Percentiles rank a stretch among this genome's conserved stretches.
Evolutionary conservation across 2,888 invertebrate species (phyloP).

Genomic region (Xestoiulus laeticollis): DNA sequence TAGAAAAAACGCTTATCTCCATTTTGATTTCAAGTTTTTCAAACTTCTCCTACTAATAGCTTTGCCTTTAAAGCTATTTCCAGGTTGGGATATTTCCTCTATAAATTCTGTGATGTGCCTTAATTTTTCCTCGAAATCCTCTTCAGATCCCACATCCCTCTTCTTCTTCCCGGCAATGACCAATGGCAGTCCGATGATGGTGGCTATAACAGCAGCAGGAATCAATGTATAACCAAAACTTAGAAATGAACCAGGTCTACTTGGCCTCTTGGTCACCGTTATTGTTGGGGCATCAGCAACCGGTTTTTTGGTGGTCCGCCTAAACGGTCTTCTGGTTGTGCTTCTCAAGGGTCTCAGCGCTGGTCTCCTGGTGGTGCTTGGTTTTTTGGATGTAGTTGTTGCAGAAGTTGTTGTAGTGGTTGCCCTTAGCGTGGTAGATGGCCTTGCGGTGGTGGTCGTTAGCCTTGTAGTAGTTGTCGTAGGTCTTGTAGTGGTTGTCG

Average conservation of each 20-base stretch:
- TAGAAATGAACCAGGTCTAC: conserved; percentile 31
- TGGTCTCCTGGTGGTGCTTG: conserved; percentile 45
- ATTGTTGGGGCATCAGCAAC: background rate
- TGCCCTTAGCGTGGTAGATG: background rate
- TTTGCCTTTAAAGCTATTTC: background rate
- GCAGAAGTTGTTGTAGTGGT: background rate
- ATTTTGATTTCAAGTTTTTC: background rate
- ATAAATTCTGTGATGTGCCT: background rate
- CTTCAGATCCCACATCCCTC: conserved; percentile 24
- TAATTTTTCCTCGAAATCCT: background rate
- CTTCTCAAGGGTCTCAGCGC: background rate
- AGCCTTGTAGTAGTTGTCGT: background rate
- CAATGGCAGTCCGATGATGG: conserved; percentile 50
- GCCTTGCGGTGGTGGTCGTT: background rate
- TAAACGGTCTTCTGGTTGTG: conserved; percentile 32
- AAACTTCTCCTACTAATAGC: background rate
- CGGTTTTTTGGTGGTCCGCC: conserved; percentile 35
- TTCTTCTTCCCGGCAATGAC: conserved; percentile 45
- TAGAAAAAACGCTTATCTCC: background rate
- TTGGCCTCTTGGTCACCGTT: conserved; percentile 39
- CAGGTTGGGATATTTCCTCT: background rate
- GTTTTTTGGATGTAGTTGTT: background rate
- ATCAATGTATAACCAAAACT: conserved; percentile 40
- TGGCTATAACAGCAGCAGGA: conserved; percentile 51
- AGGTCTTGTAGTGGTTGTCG: conserved; percentile 17